phyloP scores from a whole-genome alignment of 2,113 vertebrate species.

The Edolisoma coerulescens region DNA sequence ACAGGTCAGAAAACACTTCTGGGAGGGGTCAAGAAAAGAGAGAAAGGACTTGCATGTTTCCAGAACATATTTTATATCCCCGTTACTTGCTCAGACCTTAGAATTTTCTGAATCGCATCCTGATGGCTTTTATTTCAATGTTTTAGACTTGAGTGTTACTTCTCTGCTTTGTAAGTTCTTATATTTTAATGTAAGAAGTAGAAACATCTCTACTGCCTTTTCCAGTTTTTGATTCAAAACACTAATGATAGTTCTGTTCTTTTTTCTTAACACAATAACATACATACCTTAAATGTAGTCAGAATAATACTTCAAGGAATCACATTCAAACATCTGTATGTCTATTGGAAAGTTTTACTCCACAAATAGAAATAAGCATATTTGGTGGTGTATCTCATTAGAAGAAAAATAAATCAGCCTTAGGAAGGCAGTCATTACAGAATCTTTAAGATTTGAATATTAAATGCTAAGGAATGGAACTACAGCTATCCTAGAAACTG shows the following conservation, averaged over 20 bases:
- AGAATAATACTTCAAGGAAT: neutral
- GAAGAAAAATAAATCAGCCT: neutral
- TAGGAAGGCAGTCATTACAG: neutral
- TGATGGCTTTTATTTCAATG: neutral
- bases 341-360: neutral
- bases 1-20: constrained; percentile 73
- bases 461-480: neutral
- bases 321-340: neutral
- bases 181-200: neutral
- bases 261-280: neutral
- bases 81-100: neutral
- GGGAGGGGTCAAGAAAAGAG: neutral
- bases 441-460: neutral
- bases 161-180: neutral
- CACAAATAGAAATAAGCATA: neutral
- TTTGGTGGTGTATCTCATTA: neutral
- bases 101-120: neutral
- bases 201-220: neutral
- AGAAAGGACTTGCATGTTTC: neutral
- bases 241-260: neutral
- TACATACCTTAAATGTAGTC: neutral
- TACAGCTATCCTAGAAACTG: neutral
- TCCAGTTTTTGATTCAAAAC: neutral
- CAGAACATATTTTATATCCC: neutral
- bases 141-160: neutral